These are phyloP conservation scores for Microtus richardsoni DNA, from an alignment of 2,113 vertebrate genomes.

Conservation along the genomic window DNA sequence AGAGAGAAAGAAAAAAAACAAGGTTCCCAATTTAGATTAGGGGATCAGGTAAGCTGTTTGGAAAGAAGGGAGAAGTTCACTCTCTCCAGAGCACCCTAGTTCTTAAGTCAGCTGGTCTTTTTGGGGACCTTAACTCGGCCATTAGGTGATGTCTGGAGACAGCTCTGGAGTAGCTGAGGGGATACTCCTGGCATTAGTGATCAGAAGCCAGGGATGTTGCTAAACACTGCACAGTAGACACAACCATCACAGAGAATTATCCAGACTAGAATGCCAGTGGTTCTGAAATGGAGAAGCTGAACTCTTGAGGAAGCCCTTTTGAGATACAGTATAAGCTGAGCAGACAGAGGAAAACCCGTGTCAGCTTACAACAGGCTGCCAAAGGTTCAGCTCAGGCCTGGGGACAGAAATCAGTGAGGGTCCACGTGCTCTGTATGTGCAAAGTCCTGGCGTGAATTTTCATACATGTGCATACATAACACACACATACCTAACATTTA, in stretches of 20 bases:
- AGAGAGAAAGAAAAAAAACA: background rate
- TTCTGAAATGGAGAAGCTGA: conserved; percentile 9
- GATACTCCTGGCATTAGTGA: background rate
- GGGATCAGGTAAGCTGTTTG: background rate
- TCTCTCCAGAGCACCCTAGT: background rate
- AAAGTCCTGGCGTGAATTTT: background rate
- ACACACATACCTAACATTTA: background rate
- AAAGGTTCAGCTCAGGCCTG: background rate
- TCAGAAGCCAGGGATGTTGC: background rate
- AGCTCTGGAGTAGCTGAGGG: background rate
- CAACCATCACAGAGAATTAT: background rate
- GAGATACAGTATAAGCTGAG: background rate
- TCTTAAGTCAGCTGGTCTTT: background rate
- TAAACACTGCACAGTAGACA: background rate
- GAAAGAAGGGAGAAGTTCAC: background rate
- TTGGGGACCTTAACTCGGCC: background rate
- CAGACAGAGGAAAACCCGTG: background rate
- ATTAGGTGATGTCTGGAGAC: background rate
- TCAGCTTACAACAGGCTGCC: background rate
- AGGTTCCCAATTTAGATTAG: background rate
- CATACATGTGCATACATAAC: background rate
- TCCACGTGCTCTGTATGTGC: too few species aligned
- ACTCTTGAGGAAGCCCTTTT: background rate
- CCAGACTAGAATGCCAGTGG: background rate
- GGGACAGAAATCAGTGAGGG: background rate